Evolutionary conservation across 2,797 vertebrate species (phyloP).

Genomic region (Sardinella longiceps): DNA sequence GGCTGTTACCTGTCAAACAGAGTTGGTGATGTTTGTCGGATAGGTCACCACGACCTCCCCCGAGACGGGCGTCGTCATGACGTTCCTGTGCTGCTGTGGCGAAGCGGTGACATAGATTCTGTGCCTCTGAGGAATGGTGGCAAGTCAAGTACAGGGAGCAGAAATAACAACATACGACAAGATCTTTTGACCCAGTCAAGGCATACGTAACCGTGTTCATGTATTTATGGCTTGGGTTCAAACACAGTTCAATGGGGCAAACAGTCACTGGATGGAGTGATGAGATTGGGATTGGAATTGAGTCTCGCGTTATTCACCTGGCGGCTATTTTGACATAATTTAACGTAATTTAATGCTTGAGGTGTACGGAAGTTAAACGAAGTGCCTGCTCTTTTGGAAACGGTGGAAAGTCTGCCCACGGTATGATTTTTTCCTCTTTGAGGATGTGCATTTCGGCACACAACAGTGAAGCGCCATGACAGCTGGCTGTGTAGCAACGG

Average conservation of each 20-base stretch:
- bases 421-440: too few species aligned
- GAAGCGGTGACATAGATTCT: not conserved
- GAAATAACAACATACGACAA: not conserved
- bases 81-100: not conserved
- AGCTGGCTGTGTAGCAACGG: too few species aligned
- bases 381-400: too few species aligned
- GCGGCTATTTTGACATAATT: too few species aligned
- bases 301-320: too few species aligned
- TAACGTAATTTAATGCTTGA: too few species aligned
- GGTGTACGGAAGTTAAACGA: too few species aligned
- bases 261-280: too few species aligned
- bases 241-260: not conserved
- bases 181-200: not conserved
- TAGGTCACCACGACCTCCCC: not conserved
- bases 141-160: not conserved
- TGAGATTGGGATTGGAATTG: too few species aligned
- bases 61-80: not conserved
- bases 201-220: not conserved
- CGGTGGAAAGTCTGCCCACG: too few species aligned
- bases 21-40: not conserved
- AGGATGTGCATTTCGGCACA: too few species aligned
- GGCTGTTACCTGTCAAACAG: not conserved
- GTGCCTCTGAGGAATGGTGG: not conserved
- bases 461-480: too few species aligned
- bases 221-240: not conserved